Evolutionary conservation across 2,113 vertebrate genomes (phyloP).

Genomic region (Pluvianellus socialis): DNA sequence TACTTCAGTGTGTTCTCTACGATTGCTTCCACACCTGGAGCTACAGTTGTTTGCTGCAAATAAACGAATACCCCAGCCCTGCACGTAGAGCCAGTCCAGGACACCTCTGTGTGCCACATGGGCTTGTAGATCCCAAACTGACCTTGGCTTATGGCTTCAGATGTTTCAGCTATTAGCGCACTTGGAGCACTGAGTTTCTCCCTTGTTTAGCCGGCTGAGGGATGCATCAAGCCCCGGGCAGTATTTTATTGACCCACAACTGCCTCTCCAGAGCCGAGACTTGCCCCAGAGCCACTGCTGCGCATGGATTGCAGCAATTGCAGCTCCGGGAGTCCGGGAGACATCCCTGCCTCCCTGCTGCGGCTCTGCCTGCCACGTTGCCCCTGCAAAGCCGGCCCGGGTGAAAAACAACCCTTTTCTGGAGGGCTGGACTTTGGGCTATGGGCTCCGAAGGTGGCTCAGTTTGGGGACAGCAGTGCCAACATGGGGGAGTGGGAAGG

Average conservation of each 20-base stretch:
- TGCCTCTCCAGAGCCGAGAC: neutral
- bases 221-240: no score
- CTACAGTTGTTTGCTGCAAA: neutral
- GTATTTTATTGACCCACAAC: neutral
- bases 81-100: neutral
- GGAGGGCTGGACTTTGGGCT: neutral
- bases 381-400: neutral
- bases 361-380: neutral
- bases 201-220: neutral
- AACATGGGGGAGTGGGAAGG: rapidly evolving
- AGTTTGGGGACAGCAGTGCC: neutral
- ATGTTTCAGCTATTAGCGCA: neutral
- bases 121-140: neutral
- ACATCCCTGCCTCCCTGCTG: rapidly evolving
- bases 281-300: no score
- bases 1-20: neutral
- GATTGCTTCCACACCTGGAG: neutral
- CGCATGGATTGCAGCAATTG: neutral
- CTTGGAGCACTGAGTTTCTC: neutral
- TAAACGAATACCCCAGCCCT: neutral
- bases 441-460: neutral
- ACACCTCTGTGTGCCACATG: neutral
- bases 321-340: neutral
- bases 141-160: neutral
- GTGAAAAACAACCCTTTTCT: neutral